phyloP scores from a whole-genome alignment of 2,113 vertebrate species.

The Neolamprologus cancellatus region DNA sequence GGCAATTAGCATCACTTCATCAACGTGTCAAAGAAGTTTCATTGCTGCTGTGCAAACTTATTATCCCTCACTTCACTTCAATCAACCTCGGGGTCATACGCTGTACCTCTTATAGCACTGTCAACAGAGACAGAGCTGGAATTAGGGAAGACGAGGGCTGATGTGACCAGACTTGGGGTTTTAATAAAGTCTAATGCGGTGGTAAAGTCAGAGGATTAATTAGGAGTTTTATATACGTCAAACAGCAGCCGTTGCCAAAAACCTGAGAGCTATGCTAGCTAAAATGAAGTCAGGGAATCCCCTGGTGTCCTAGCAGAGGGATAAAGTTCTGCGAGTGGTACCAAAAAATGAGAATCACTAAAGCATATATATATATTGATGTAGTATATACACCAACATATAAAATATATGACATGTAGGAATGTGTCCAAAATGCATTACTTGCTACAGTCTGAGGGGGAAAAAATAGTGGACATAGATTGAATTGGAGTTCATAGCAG shows the following conservation, averaged over 20 bases:
- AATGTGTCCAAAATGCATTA: background rate
- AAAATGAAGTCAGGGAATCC: background rate
- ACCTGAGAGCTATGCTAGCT: background rate
- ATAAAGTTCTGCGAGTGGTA: background rate
- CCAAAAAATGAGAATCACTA: background rate
- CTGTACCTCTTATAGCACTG: conserved; percentile 13
- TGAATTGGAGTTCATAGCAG: background rate
- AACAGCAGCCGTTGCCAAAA: background rate
- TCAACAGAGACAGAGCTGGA: conserved; percentile 2
- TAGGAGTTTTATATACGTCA: conserved; percentile 6
- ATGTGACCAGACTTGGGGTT: conserved; percentile 8
- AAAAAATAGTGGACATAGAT: background rate
- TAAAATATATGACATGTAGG: background rate
- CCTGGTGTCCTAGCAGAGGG: background rate
- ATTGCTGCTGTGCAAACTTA: conserved; percentile 30
- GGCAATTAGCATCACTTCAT: conserved; percentile 59
- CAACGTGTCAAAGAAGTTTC: conserved; percentile 43
- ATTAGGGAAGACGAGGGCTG: conserved; percentile 1
- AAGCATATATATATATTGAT: background rate
- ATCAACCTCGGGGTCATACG: conserved; percentile 39
- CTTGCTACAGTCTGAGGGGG: background rate
- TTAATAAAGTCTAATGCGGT: conserved; percentile 16
- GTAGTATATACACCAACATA: background rate
- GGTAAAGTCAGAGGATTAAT: conserved; percentile 26
- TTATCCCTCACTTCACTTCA: conserved; percentile 51